Conservation (phyloP, 2,888 invertebrate genomes). For the Toxonevra muliebris region DNA sequence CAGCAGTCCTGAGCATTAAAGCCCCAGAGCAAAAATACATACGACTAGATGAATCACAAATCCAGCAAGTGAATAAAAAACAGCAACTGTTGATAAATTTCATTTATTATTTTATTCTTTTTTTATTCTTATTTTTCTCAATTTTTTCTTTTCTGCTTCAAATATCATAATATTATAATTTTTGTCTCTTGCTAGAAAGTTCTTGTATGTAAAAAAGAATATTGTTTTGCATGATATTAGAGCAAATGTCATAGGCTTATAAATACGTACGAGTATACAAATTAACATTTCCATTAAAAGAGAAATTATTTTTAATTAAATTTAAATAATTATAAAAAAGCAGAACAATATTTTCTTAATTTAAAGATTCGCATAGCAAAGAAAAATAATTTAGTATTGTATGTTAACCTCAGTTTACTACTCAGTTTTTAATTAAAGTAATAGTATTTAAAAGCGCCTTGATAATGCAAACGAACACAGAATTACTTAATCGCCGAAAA, state of each 20-base stretch:
- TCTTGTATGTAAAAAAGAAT: background rate
- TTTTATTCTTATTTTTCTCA: too few species aligned
- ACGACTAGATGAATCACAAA: too few species aligned
- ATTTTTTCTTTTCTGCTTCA: background rate
- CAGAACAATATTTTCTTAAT: too few species aligned
- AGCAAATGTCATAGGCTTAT: background rate
- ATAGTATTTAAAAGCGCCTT: background rate
- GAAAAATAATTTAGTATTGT: too few species aligned
- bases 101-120: background rate
- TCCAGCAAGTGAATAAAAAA: background rate
- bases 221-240: background rate
- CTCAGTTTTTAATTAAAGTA: too few species aligned
- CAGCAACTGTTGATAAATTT: conserved; percentile 4
- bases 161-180: background rate
- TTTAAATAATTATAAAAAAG: too few species aligned
- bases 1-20: background rate
- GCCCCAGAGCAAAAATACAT: too few species aligned
- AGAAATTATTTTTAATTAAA: too few species aligned
- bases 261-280: background rate
- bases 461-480: background rate
- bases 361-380: too few species aligned
- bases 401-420: too few species aligned
- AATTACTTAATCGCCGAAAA: conserved; percentile 79
- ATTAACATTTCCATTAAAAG: too few species aligned
- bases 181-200: background rate